phyloP scores from a whole-genome alignment of 2,113 vertebrate genomes.

The Callorhinus ursinus region DNA sequence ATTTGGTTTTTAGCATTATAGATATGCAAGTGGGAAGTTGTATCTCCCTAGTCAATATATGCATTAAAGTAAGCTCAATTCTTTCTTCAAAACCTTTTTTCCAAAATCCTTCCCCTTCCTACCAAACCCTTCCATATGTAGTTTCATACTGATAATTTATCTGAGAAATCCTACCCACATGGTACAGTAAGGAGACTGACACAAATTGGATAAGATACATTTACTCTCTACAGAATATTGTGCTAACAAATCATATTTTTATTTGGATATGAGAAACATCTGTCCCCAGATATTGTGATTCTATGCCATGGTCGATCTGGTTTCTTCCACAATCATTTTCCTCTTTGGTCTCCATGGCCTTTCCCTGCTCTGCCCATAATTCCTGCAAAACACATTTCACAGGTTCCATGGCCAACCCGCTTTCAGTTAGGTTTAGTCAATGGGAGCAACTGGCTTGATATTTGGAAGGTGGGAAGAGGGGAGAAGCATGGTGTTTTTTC shows the following conservation, averaged over 20 bases:
- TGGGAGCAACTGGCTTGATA: background rate
- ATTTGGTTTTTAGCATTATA: background rate
- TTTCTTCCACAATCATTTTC: background rate
- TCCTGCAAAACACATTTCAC: background rate
- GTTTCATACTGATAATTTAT: background rate
- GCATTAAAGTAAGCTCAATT: background rate
- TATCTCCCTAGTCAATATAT: background rate
- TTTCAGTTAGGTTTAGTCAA: background rate
- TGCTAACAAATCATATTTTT: background rate
- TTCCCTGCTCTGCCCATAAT: background rate
- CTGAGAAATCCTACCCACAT: no score
- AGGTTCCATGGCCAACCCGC: background rate
- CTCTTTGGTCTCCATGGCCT: background rate
- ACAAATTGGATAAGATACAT: background rate
- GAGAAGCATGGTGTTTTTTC: background rate
- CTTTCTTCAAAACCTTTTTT: background rate
- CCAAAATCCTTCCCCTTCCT: background rate
- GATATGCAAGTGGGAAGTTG: background rate
- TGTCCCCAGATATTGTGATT: background rate
- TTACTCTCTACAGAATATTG: background rate
- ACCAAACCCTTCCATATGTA: background rate
- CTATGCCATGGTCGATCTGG: no score
- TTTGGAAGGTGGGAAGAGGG: background rate
- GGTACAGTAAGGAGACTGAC: background rate
- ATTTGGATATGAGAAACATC: background rate